Evolutionary conservation across 2,888 invertebrate species (phyloP), one percentile per base, ranked within the genome.

Genomic region (Ellobium chinense): DNA sequence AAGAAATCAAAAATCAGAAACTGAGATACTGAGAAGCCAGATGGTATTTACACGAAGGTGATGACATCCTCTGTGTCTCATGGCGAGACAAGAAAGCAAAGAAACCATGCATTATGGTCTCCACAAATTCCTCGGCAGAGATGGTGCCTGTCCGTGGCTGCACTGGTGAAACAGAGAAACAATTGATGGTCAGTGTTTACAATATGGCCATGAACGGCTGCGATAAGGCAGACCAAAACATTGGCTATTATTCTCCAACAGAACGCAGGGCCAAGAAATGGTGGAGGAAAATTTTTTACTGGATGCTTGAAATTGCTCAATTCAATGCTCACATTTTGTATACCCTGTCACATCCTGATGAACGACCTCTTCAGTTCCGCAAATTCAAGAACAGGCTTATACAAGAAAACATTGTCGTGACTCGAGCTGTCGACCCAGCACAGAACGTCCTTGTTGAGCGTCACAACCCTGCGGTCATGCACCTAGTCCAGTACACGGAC

Each of bases 71-170:
- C 1, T 63, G 63, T 24, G 54, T 65, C 1, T 36, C 65, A 24
- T 54, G 65, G n/a, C 29, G 36, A 31, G 65, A 75, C 54, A 75
- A 65, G 54, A 75, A 39, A 24, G 56, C 65, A 1, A 75, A 65
- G 36, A 75, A 39, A 24, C 75, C 65, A 0, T 46, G 63, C n/a
- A 2, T 65, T 21, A 63, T 75, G 39, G 75, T 75, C n/a, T 63
- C 75, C 5, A 75, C 65, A 12, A 34, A 46, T 21, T 29, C 65
- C 39, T 21, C 39, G 4, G 65, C 37, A 14, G 54, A 27, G 24
- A 69, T 27, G 27, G 27, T 29, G 31, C 1, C 4, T n/a, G 34
- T 54, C 2, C 24, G 1, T 1, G 27, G 2, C 14, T 27, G 54
- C 2, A 18, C 31, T 29, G 69, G 54, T 31, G 54, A 54, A 12